Percentiles rank a stretch among this genome's conserved stretches.
Conservation (phyloP, 2,888 invertebrate species). For the Pollenia griseotomentosa region DNA sequence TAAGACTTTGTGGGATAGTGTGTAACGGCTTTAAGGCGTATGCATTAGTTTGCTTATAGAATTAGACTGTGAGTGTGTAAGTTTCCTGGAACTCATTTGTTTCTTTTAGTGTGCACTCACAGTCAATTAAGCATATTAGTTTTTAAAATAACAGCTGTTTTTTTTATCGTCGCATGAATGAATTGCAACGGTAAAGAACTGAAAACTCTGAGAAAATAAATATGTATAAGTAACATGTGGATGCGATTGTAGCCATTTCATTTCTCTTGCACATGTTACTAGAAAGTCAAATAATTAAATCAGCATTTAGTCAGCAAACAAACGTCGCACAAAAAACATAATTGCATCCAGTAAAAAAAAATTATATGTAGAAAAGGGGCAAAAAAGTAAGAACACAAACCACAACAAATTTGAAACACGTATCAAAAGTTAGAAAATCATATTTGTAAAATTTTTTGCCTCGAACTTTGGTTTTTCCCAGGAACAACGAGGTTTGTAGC, state of each 20-base stretch:
- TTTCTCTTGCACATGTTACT: not conserved
- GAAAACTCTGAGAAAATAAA: conserved; percentile 35
- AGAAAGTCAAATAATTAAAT: not conserved
- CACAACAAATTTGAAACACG: not conserved
- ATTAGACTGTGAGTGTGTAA: not conserved
- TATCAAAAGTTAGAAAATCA: conserved; percentile 27
- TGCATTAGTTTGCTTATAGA: no score
- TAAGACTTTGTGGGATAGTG: no score
- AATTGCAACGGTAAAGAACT: conserved; percentile 19
- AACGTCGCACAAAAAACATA: not conserved
- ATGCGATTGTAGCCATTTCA: not conserved
- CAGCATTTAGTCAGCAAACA: no score
- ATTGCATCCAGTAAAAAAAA: conserved; percentile 15
- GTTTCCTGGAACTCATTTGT: conserved; percentile 37
- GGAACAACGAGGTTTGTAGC: conserved; percentile 17
- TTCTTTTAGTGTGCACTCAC: conserved; percentile 57
- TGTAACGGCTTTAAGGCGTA: no score
- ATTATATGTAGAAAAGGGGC: no score
- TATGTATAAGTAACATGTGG: not conserved
- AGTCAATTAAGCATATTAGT: conserved; percentile 69
- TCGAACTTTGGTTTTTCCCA: not conserved
- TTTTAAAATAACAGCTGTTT: conserved; percentile 65
- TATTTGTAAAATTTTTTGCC: not conserved
- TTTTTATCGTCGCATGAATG: conserved; percentile 48
- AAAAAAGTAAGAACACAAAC: conserved; percentile 16